Conservation (phyloP, 2,113 vertebrate genomes). For the Sylvia atricapilla region DNA sequence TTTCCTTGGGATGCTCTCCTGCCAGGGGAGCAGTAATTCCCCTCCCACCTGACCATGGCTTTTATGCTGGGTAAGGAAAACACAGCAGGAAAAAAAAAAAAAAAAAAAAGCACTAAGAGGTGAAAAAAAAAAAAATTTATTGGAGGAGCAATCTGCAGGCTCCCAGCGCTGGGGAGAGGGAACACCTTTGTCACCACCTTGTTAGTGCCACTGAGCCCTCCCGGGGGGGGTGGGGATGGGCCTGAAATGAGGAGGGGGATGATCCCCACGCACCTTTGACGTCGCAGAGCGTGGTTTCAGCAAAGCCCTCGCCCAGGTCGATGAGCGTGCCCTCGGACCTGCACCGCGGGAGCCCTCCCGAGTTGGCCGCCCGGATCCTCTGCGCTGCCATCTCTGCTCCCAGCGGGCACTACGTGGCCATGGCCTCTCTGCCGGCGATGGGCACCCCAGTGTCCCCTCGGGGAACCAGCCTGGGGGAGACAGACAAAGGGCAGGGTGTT, state of each 20-base stretch:
- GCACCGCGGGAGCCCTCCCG: conserved; percentile 86
- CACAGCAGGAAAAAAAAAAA: background rate
- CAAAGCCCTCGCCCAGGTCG: conserved; percentile 82
- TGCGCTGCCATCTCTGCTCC: conserved; percentile 86
- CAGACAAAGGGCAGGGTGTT: background rate
- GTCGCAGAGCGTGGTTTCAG: conserved; percentile 82
- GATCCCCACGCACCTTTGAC: conserved; percentile 82
- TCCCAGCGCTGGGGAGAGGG: fast-evolving
- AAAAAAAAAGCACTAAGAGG: background rate
- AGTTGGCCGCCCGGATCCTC: conserved; percentile 87
- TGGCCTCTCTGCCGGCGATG: background rate
- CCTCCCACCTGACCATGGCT: background rate
- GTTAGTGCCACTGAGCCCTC: background rate
- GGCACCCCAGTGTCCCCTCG: fast-evolving
- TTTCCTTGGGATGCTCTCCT: background rate
- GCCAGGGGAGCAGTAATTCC: background rate
- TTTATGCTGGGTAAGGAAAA: background rate
- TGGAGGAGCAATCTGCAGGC: background rate
- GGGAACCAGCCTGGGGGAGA: background rate
- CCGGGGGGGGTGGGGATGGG: fast-evolving
- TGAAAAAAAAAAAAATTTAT: background rate
- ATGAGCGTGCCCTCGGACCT: conserved; percentile 93
- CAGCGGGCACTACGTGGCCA: conserved; percentile 12
- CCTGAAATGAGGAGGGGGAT: fast-evolving
- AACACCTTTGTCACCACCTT: background rate